phyloP scores from a whole-genome alignment of 2,888 invertebrate genomes.

The Ethmia dodecea region DNA sequence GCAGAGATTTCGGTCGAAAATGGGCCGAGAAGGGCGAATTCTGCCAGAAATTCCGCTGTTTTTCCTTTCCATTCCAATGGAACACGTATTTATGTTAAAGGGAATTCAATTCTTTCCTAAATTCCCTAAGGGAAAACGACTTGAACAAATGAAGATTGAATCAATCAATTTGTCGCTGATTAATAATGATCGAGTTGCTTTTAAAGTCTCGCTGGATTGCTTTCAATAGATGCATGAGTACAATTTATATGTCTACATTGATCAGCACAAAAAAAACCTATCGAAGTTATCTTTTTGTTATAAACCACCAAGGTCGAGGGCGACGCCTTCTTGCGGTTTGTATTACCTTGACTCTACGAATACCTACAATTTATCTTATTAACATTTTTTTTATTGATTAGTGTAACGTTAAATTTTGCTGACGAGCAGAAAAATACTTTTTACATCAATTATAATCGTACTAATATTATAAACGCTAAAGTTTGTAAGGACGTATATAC shows the following conservation, averaged over 20 bases:
- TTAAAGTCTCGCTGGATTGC: neutral
- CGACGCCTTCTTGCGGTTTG: slow-evolving; percentile 14
- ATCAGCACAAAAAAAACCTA: no score
- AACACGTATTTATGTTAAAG: slow-evolving; percentile 17
- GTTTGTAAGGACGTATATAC: no score
- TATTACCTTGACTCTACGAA: slow-evolving; percentile 13
- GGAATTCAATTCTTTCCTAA: slow-evolving; percentile 18
- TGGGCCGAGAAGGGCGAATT: slow-evolving; percentile 36
- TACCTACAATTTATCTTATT: no score
- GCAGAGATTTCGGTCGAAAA: slow-evolving; percentile 38
- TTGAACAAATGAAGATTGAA: neutral
- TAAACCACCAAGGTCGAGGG: slow-evolving; percentile 15
- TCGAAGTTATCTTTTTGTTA: neutral
- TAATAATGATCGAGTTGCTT: no score
- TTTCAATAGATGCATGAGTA: no score
- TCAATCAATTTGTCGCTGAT: no score
- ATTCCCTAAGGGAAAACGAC: neutral
- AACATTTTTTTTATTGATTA: no score
- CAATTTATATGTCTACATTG: no score
- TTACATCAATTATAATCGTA: no score
- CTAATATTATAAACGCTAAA: no score
- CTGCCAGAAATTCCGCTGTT: slow-evolving; percentile 23
- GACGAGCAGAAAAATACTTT: no score
- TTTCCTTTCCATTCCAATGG: slow-evolving; percentile 17
- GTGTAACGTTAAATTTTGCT: no score